Evolutionary conservation across 2,797 vertebrate species (phyloP), one percentile per base, ranked within the genome.

Genomic region (Martes flavigula): DNA sequence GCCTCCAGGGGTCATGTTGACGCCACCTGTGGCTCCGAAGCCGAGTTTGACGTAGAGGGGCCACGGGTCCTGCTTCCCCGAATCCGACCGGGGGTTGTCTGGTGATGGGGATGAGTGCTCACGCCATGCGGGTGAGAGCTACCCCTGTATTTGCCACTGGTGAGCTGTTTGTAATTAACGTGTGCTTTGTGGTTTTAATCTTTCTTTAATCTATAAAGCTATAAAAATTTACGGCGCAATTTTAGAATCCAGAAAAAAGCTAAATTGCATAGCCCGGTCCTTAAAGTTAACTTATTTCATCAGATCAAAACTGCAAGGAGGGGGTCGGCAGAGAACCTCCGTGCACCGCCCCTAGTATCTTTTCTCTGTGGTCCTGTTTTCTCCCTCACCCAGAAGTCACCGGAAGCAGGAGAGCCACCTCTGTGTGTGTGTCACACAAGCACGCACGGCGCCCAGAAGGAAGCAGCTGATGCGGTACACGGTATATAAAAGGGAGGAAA

Each of bases 401-500:
- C 82, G 92, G 92, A 93, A 98, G 83, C 3, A 9, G 90, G 81
- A 94, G 78, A 77, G 97, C 84, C 94, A 89, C 93, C 96, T 97
- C 97, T 54, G 51, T 18, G 51, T 6, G 15, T 46, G 73, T 40
- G 81, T 70, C 77, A 81, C 56, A 81, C 46, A 56, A 30, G 38
- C 72, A 60, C 70, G 51, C 81, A 58, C 96, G 93, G 96, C 48
- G 40, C 38, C 73, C 46, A 46, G 35, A 97, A 97, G 97, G 98
- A 97, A 98, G 98, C 98, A 98, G 98, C 98, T 90, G 97, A 96
- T 94, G 79, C 70, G 56, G 91, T 91, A 78, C 62, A 84, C 92
- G 88, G 89, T 97, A 82, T 97, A 98, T 98, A 98, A 98, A 98
- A 97, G 85, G 43, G 83, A 98, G 98, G 97, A 95, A 98, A 98